Evolutionary conservation across 2,888 invertebrate genomes (phyloP).

Genomic region (Drosophila cognata): DNA sequence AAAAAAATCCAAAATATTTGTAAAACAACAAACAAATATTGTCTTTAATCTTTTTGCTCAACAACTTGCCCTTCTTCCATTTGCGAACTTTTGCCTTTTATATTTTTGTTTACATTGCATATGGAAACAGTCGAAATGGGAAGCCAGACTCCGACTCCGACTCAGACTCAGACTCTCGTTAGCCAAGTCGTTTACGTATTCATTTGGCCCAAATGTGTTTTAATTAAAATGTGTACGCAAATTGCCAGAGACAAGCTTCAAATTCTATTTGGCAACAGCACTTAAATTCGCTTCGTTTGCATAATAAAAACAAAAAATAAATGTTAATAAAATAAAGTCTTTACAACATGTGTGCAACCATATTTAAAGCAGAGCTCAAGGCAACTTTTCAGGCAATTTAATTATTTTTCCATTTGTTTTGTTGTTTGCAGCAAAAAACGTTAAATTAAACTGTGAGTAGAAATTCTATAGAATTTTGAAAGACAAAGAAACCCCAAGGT

Average conservation of each 20-base stretch:
- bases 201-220: slow-evolving; percentile 16
- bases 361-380: background rate
- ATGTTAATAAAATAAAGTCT: background rate
- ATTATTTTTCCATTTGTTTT: background rate
- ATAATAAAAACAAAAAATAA: background rate
- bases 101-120: slow-evolving; percentile 9
- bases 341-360: background rate
- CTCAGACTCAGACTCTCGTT: background rate
- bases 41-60: slow-evolving; percentile 15
- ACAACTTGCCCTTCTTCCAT: background rate
- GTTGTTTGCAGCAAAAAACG: background rate
- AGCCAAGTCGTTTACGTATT: slow-evolving; percentile 4
- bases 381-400: background rate
- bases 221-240: slow-evolving; percentile 27
- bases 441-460: background rate
- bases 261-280: background rate
- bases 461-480: background rate
- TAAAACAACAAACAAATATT: slow-evolving; percentile 47
- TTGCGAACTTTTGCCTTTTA: background rate
- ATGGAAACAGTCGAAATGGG: slow-evolving; percentile 9
- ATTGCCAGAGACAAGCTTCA: slow-evolving; percentile 1
- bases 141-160: background rate
- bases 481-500: background rate
- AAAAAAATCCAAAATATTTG: slow-evolving; percentile 68
- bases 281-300: background rate